Conservation (phyloP, 2,888 invertebrate species). For the Gandaritis pyraliata region DNA sequence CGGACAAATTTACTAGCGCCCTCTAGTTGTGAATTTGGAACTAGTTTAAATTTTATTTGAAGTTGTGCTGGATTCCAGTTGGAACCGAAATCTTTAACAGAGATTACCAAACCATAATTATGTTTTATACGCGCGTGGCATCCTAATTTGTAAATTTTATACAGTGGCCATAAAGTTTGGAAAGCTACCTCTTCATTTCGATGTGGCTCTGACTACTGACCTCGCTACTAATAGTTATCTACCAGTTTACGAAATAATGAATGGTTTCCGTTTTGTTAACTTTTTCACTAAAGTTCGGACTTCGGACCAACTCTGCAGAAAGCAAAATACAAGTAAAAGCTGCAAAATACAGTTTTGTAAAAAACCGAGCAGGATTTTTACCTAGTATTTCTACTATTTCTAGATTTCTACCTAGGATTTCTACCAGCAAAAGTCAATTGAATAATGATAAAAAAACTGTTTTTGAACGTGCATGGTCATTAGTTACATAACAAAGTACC, state of each 20-base stretch:
- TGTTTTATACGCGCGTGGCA: neutral
- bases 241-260: conserved; percentile 3
- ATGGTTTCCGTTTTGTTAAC: conserved; percentile 16
- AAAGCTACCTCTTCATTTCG: neutral
- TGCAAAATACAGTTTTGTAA: neutral
- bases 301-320: conserved; percentile 9
- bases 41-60: neutral
- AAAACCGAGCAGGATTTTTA: conserved; percentile 5
- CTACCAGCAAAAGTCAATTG: neutral
- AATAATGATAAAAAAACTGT: neutral
- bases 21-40: conserved; percentile 8
- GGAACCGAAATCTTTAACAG: no score
- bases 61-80: no score
- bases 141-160: neutral
- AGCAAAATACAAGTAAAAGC: conserved; percentile 17
- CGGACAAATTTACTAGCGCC: conserved; percentile 16
- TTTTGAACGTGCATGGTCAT: no score
- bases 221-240: neutral
- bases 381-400: no score
- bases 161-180: neutral
- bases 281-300: conserved; percentile 12
- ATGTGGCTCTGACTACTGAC: neutral
- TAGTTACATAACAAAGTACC: no score
- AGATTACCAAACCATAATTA: no score
- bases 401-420: no score